Conservation (phyloP, 1,140 invertebrate genomes). For the Cydia strobilella region DNA sequence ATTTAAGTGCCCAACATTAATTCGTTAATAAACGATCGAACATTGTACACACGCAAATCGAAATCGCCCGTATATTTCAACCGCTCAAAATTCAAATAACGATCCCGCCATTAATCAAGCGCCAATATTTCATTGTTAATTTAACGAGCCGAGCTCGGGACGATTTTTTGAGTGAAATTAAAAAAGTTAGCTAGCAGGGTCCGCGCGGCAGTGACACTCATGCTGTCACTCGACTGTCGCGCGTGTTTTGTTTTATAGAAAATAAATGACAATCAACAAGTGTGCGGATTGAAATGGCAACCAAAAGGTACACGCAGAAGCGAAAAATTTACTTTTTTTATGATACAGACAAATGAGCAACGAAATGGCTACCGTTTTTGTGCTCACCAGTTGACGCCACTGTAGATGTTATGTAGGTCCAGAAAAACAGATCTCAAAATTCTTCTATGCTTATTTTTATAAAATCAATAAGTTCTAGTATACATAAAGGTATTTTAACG, state of each 20-base stretch:
- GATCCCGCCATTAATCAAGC: constrained; percentile 53
- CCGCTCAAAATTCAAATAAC: constrained; percentile 37
- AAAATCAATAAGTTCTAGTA: too few relatives aligned
- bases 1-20: constrained; percentile 1
- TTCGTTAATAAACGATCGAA: constrained; percentile 6
- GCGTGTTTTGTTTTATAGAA: not conserved
- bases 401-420: too few relatives aligned
- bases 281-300: not conserved
- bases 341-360: too few relatives aligned
- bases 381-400: too few relatives aligned
- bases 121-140: constrained; percentile 64
- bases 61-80: constrained; percentile 3
- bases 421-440: too few relatives aligned
- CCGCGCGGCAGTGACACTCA: not conserved
- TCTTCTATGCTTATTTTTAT: too few relatives aligned
- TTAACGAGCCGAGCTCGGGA: constrained; percentile 47
- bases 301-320: too few relatives aligned
- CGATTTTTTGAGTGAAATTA: constrained; percentile 63
- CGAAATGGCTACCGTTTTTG: too few relatives aligned
- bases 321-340: too few relatives aligned
- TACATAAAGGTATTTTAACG: too few relatives aligned
- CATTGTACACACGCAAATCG: not conserved
- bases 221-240: not conserved
- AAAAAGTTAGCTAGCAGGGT: constrained; percentile 58
- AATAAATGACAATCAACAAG: constrained; percentile 18